Percentiles rank a stretch among this genome's conserved stretches.
phyloP scores from a whole-genome alignment of 2,888 invertebrate genomes.

The Agrotis segetum region DNA sequence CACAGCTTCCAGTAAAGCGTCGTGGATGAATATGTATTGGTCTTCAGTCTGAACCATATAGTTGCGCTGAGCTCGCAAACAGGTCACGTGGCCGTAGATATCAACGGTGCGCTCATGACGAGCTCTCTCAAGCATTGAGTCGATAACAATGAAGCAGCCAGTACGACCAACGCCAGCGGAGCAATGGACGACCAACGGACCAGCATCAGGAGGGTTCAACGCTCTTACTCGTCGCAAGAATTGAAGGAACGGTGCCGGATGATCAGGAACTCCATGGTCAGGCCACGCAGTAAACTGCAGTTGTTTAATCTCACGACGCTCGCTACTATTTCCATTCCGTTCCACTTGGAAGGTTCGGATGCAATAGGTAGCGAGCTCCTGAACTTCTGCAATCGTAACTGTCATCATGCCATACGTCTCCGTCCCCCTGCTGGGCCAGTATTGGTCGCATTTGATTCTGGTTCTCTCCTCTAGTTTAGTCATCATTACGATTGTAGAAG shows the following conservation, averaged over 20 bases:
- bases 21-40: constrained; percentile 99
- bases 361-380: constrained; percentile 99
- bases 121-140: constrained; percentile 99
- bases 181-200: constrained; percentile 98
- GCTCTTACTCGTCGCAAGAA: constrained; percentile 98
- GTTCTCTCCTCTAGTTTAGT: constrained; percentile 99
- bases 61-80: constrained; percentile 98
- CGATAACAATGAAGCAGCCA: constrained; percentile 99
- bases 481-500: constrained; percentile 99
- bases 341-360: constrained; percentile 98
- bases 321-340: constrained; percentile 93
- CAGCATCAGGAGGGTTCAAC: constrained; percentile 97
- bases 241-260: constrained; percentile 99
- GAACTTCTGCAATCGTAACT: constrained; percentile 98
- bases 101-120: constrained; percentile 99
- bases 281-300: constrained; percentile 99
- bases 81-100: constrained; percentile 99
- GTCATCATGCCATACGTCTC: constrained; percentile 99
- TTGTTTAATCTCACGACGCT: constrained; percentile 98
- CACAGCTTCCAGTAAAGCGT: constrained; percentile 98
- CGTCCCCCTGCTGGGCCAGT: constrained; percentile 99
- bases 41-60: constrained; percentile 99
- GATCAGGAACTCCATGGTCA: constrained; percentile 99
- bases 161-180: constrained; percentile 98
- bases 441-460: constrained; percentile 99